Evolutionary conservation across 2,113 vertebrate genomes (phyloP), one percentile per base, ranked within the genome.

Genomic region (Equus przewalskii): DNA sequence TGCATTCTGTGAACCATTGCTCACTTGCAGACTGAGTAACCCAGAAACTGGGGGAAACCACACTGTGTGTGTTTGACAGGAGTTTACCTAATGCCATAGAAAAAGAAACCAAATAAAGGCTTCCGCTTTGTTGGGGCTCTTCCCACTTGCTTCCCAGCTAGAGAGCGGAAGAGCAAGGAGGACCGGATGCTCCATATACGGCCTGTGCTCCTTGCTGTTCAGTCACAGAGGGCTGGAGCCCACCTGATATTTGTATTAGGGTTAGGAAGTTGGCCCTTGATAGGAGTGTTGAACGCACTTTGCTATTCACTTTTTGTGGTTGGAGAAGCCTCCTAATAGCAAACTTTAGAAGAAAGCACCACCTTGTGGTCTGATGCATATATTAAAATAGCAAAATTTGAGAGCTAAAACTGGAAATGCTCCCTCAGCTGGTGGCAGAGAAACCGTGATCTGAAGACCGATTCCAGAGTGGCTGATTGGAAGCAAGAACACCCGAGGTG

Each of bases 331-430:
- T 97, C 24, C 81, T 0, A 62, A 89, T 93, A 36, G 11, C 46
- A 95, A 98, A 98, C 36, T 92, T 90, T 92, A 95, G 98, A 96
- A 98, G 73, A 81, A 98, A 98, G 98, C 98, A 98, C 98, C 98
- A 97, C 98, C 99, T 98, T 97, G 98, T 98, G 99, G 98, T 96
- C 7, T 65, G 13, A 60, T 33, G 19, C 72, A 46, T 92, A 88
- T 2, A 89, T 41, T 15, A 19, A 97, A 91, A 56, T 78, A 56
- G 81, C 0, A 85, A 22, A 44, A 58, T 46, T 5, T 0, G 0
- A 72, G 86, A 51, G 19, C 33, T 0, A 18, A 46, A 41, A 33
- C 60, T 65, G 36, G 86, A 92, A 89, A 90, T 76, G 96, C 62
- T 95, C 58, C 89, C 76, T 12, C 97, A 95, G 80, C 97, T 98